A percentile compares a stretch with the other conserved stretches of the same genome.
phyloP scores from a whole-genome alignment of 1,140 invertebrate genomes.

The Laupala kohalensis region DNA sequence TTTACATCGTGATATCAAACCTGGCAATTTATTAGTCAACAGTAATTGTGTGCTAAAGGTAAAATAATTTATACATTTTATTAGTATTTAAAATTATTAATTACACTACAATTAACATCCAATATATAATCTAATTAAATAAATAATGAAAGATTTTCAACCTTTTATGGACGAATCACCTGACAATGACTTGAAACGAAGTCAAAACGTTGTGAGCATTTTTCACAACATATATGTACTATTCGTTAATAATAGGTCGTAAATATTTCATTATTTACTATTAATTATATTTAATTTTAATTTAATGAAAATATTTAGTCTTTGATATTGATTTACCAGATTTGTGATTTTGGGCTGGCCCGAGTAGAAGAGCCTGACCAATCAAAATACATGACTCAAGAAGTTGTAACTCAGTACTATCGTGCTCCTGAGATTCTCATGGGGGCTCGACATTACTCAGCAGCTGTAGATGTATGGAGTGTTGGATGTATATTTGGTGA shows the following conservation, averaged over 20 bases:
- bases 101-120: too few species aligned
- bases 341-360: conserved; percentile 95
- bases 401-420: conserved; percentile 98
- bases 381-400: conserved; percentile 93
- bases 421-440: conserved; percentile 96
- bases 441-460: conserved; percentile 94
- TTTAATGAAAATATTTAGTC: not conserved
- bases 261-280: not conserved
- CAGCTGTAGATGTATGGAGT: conserved; percentile 95
- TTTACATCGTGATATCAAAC: conserved; percentile 96
- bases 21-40: conserved; percentile 96
- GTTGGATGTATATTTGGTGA: conserved; percentile 99
- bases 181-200: too few species aligned
- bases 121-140: too few species aligned
- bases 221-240: not conserved
- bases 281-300: not conserved
- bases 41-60: conserved; percentile 96
- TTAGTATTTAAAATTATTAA: too few species aligned
- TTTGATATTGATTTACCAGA: conserved; percentile 37
- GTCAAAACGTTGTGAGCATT: too few species aligned
- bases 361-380: conserved; percentile 87
- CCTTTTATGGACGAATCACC: too few species aligned
- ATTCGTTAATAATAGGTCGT: not conserved
- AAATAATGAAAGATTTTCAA: too few species aligned
- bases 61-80: conserved; percentile 6